Evolutionary conservation across 2,113 vertebrate species (phyloP).

Genomic region (Phrynosoma platyrhinos): DNA sequence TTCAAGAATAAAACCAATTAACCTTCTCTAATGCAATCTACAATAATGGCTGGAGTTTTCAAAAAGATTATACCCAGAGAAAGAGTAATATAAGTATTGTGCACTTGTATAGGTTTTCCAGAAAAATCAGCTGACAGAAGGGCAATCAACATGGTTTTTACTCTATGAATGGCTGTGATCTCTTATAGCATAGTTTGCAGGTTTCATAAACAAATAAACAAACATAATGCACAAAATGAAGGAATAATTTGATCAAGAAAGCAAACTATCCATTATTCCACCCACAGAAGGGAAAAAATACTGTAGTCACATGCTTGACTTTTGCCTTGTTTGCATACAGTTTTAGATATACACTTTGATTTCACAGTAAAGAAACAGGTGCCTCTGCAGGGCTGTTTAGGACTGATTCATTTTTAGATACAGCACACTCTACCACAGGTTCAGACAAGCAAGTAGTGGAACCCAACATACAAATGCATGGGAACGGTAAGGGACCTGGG

Average conservation of each 20-base stretch:
- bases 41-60: not conserved
- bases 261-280: not conserved
- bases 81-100: not conserved
- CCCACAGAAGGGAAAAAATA: not conserved
- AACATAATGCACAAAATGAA: not conserved
- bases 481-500: too few relatives aligned
- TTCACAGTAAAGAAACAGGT: slow-evolving; percentile 49
- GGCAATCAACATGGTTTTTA: not conserved
- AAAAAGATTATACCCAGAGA: slow-evolving; percentile 4
- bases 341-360: slow-evolving; percentile 35
- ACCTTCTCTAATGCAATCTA: slow-evolving; percentile 23
- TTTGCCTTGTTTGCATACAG: not conserved
- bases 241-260: slow-evolving; percentile 16
- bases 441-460: slow-evolving; percentile 39
- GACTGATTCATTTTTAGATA: slow-evolving; percentile 34
- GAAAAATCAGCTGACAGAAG: slow-evolving; percentile 29
- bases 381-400: slow-evolving; percentile 38
- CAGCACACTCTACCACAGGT: slow-evolving; percentile 10
- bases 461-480: not conserved
- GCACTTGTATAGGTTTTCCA: not conserved
- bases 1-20: slow-evolving; percentile 29
- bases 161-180: not conserved
- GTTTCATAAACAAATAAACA: not conserved
- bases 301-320: not conserved
- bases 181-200: not conserved